Conservation (phyloP, 1,140 invertebrate genomes). For the Macrobrachium rosenbergii region DNA sequence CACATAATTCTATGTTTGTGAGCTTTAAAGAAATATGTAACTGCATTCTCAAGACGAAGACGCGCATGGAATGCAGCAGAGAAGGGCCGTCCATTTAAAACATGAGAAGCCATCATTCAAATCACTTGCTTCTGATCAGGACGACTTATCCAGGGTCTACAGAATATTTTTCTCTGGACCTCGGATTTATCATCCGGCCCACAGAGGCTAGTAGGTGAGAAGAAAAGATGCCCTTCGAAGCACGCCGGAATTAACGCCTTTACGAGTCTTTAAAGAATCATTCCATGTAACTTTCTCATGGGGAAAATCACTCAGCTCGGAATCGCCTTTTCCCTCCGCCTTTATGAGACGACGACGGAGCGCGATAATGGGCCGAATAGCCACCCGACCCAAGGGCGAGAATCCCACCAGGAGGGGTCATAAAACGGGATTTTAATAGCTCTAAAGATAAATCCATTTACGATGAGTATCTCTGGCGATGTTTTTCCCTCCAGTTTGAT, state of each 20-base stretch:
- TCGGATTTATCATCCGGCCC: too few relatives aligned
- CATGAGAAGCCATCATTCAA: too few relatives aligned
- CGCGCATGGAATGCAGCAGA: too few relatives aligned
- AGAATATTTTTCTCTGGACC: too few relatives aligned
- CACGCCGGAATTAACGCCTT: constrained; percentile 14
- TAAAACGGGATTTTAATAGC: constrained; percentile 49
- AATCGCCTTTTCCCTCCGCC: constrained; percentile 36
- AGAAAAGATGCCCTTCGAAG: too few relatives aligned
- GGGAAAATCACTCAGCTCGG: constrained; percentile 41
- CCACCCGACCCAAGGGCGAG: constrained; percentile 15
- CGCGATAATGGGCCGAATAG: not conserved
- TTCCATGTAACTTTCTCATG: constrained; percentile 34
- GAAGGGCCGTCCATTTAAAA: too few relatives aligned
- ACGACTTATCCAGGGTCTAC: too few relatives aligned
- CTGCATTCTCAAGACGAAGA: too few relatives aligned
- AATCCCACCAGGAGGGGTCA: not conserved
- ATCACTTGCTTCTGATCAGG: too few relatives aligned
- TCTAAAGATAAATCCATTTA: constrained; percentile 49
- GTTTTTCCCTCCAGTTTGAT: constrained; percentile 31
- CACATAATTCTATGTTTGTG: too few relatives aligned
- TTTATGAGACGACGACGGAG: constrained; percentile 13
- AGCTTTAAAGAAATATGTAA: too few relatives aligned
- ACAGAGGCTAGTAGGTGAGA: too few relatives aligned
- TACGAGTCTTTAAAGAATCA: constrained; percentile 9
- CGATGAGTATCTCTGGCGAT: constrained; percentile 34